A percentile compares a stretch with the other conserved stretches of the same genome.
Conservation (phyloP, 2,113 vertebrate genomes). For the Sus scrofa region DNA sequence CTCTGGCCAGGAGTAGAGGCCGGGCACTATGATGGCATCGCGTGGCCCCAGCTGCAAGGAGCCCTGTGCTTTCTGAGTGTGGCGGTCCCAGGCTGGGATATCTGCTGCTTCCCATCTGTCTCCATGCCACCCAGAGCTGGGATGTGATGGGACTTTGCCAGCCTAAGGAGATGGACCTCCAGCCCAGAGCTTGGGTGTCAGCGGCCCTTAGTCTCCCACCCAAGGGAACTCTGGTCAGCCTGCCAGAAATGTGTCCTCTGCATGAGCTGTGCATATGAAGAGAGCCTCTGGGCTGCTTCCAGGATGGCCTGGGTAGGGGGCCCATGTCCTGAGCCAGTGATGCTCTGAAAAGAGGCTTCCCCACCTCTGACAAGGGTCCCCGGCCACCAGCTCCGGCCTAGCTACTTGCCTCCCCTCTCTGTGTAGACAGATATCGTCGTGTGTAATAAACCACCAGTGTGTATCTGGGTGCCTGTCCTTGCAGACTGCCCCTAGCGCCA, state of each 20-base stretch:
- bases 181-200: background rate
- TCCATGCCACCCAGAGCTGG: background rate
- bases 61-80: accelerated
- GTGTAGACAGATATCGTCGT: background rate
- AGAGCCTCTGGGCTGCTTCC: background rate
- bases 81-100: background rate
- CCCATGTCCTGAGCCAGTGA: background rate
- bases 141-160: background rate
- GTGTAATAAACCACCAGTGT: conserved; percentile 66
- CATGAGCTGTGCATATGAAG: background rate
- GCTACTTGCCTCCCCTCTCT: background rate
- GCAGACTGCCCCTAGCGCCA: background rate
- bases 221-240: background rate
- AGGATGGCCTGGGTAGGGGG: background rate
- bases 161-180: background rate
- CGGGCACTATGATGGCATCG: background rate
- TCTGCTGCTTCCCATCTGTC: background rate
- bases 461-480: conserved; percentile 48
- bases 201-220: background rate
- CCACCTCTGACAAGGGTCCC: background rate
- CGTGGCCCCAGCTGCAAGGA: background rate
- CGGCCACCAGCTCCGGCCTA: background rate
- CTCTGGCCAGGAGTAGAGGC: conserved; percentile 3
- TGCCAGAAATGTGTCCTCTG: background rate
- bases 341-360: background rate